These are phyloP conservation scores for Lepidurus apus DNA, from an alignment of 1,140 invertebrate genomes.

Conservation along the genomic window DNA sequence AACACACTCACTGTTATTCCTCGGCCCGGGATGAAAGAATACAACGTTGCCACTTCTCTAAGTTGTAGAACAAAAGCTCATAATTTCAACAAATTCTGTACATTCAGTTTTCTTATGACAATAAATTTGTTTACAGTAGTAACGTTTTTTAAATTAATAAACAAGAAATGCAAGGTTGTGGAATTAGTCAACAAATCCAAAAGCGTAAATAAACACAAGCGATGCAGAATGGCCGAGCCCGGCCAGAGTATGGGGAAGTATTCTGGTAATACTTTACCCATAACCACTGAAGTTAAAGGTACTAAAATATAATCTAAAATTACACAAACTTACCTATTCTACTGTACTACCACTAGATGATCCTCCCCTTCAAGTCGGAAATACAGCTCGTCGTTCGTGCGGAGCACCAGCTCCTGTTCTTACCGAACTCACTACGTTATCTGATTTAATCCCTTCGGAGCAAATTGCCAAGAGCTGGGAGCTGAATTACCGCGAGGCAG, in stretches of 20 bases:
- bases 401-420: constrained; percentile 16
- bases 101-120: no score
- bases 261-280: background rate
- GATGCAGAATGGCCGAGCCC: background rate
- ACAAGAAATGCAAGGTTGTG: background rate
- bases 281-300: background rate
- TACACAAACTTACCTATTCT: background rate
- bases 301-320: background rate
- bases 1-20: constrained; percentile 21
- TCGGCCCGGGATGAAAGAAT: constrained; percentile 17
- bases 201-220: background rate
- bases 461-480: constrained; percentile 54
- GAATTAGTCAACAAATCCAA: background rate
- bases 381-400: constrained; percentile 25
- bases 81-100: background rate
- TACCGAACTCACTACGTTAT: constrained; percentile 8
- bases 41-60: background rate
- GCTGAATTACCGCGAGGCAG: constrained; percentile 85
- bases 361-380: constrained; percentile 28
- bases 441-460: constrained; percentile 26
- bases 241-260: background rate
- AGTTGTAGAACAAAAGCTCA: background rate
- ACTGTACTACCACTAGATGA: constrained; percentile 15
- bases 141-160: background rate
- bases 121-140: background rate